Percentiles rank a stretch among this genome's conserved stretches.
Evolutionary conservation across 1,140 invertebrate genomes (phyloP).

Genomic region (Penaeus japonicus): DNA sequence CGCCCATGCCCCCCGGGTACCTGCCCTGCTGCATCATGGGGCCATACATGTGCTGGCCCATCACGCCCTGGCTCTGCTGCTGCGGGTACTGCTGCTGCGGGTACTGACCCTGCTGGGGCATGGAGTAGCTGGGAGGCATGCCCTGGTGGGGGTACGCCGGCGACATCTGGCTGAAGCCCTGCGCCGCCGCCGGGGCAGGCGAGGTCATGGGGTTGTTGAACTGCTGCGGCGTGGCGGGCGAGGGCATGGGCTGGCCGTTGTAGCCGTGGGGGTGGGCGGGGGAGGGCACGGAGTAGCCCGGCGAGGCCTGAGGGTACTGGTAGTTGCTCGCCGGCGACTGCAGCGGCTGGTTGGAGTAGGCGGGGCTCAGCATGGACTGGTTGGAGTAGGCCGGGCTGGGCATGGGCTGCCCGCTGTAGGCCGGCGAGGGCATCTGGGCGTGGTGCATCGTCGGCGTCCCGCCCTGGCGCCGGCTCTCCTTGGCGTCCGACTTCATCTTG

Average conservation of each 20-base stretch:
- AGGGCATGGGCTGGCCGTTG: slow-evolving; percentile 68
- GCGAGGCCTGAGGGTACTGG: slow-evolving; percentile 57
- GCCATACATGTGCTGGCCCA: slow-evolving; percentile 54
- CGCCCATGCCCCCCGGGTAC: slow-evolving; percentile 21
- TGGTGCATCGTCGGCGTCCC: slow-evolving; percentile 42
- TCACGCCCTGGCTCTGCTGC: slow-evolving; percentile 58
- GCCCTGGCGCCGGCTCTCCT: slow-evolving; percentile 36
- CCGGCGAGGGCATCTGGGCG: slow-evolving; percentile 54
- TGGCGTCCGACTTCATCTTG: slow-evolving; percentile 26
- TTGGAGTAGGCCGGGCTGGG: slow-evolving; percentile 60
- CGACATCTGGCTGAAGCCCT: slow-evolving; percentile 51
- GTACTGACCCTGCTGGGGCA: slow-evolving; percentile 63
- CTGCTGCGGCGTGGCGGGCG: slow-evolving; percentile 67
- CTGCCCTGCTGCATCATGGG: slow-evolving; percentile 56
- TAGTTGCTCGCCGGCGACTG: slow-evolving; percentile 35
- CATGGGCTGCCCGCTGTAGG: slow-evolving; percentile 59
- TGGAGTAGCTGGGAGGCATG: slow-evolving; percentile 60
- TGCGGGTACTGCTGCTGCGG: slow-evolving; percentile 63
- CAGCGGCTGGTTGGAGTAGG: slow-evolving; percentile 57
- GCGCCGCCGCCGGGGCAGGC: slow-evolving; percentile 24
- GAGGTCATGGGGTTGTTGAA: slow-evolving; percentile 38
- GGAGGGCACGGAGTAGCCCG: slow-evolving; percentile 48
- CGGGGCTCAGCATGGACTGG: slow-evolving; percentile 52
- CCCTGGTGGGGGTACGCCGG: slow-evolving; percentile 60
- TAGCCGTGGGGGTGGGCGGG: slow-evolving; percentile 45